phyloP scores from a whole-genome alignment of 2,797 vertebrate species.

The Enteromius treurensis region DNA sequence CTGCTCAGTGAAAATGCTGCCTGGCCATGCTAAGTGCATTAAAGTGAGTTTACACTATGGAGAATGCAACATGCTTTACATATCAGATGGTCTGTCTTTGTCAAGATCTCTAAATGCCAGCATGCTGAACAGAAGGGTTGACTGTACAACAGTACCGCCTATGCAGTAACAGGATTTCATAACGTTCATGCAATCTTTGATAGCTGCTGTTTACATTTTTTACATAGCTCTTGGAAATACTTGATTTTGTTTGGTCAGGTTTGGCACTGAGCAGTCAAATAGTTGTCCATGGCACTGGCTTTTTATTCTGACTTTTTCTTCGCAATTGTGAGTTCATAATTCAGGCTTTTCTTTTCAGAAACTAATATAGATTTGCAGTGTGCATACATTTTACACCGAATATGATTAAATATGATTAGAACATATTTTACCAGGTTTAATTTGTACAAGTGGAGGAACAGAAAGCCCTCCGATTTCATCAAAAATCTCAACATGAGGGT shows the following conservation, averaged over 20 bases:
- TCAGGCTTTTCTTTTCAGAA: background rate
- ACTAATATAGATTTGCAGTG: too few species aligned
- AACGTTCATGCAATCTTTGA: slow-evolving; percentile 45
- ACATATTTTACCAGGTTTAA: too few species aligned
- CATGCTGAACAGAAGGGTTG: slow-evolving; percentile 45
- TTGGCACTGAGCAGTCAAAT: background rate
- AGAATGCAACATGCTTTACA: slow-evolving; percentile 19
- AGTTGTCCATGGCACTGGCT: background rate
- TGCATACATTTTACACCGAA: too few species aligned
- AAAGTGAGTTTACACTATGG: slow-evolving; percentile 39
- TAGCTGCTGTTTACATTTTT: background rate
- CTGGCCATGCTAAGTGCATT: slow-evolving; percentile 42
- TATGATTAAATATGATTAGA: too few species aligned
- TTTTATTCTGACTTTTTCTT: background rate
- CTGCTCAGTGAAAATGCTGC: slow-evolving; percentile 50
- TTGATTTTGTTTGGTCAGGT: background rate
- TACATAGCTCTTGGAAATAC: background rate
- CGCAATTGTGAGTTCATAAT: background rate
- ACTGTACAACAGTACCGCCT: slow-evolving; percentile 21
- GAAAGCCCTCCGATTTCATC: background rate
- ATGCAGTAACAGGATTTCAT: slow-evolving; percentile 17
- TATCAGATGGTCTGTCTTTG: slow-evolving; percentile 38
- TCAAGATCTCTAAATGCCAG: slow-evolving; percentile 15
- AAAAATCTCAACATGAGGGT: background rate
- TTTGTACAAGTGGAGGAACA: background rate